phyloP scores from a whole-genome alignment of 2,888 invertebrate genomes.

The Syrista parreyssii region DNA sequence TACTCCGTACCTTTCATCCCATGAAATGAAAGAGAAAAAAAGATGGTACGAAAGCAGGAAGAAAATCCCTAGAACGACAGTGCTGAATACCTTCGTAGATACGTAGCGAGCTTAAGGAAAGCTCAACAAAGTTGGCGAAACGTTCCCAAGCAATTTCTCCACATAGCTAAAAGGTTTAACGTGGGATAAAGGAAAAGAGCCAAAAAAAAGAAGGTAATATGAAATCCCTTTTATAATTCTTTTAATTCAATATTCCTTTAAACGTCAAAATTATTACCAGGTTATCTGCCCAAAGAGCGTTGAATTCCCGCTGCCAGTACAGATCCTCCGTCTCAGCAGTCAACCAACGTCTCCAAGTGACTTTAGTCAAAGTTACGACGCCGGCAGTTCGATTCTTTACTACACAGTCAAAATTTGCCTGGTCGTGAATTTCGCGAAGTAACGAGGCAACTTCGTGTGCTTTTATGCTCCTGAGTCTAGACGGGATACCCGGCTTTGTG shows the following conservation, averaged over 20 bases:
- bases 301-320: not conserved
- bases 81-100: not conserved
- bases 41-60: not conserved
- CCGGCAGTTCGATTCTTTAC: not conserved
- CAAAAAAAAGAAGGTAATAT: not conserved
- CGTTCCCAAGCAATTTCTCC: not conserved
- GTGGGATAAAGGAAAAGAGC: not conserved
- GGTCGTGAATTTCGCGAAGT: conserved; percentile 22
- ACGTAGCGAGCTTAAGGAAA: not conserved
- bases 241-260: not conserved
- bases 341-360: not conserved
- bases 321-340: not conserved
- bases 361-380: not conserved
- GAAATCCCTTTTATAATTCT: not conserved
- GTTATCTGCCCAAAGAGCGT: not conserved
- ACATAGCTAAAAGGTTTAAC: not conserved
- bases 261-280: no score
- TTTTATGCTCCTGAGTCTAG: conserved; percentile 25
- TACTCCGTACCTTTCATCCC: not conserved
- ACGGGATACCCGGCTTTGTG: conserved; percentile 22
- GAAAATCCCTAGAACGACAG: not conserved
- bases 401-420: not conserved
- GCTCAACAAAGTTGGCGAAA: not conserved
- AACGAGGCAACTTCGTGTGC: conserved; percentile 22
- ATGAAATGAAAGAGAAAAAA: not conserved